Evolutionary conservation across 2,113 vertebrate genomes (phyloP).

Genomic region (Buteo buteo): DNA sequence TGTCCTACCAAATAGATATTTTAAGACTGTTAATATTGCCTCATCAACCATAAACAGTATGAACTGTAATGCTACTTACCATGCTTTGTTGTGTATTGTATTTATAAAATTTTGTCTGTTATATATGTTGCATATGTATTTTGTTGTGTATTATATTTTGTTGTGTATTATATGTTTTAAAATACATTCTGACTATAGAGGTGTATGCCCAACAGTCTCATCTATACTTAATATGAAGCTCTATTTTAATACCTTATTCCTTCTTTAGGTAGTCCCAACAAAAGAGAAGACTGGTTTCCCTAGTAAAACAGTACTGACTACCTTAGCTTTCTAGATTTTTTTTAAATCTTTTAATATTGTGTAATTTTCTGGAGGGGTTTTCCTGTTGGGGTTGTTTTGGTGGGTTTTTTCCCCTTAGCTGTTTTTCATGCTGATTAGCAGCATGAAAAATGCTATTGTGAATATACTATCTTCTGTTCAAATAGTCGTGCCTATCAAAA

Average conservation of each 20-base stretch:
- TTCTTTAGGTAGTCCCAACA: neutral
- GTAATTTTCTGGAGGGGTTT: neutral
- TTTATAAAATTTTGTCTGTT: neutral
- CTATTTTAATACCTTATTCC: neutral
- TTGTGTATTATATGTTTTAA: neutral
- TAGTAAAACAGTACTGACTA: neutral
- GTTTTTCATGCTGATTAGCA: neutral
- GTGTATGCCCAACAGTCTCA: neutral
- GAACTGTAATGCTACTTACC: conserved; percentile 2
- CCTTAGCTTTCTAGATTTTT: neutral
- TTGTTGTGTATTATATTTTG: neutral
- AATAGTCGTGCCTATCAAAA: neutral
- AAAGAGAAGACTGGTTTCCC: neutral
- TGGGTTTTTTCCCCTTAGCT: neutral
- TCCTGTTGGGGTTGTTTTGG: neutral
- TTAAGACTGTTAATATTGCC: neutral
- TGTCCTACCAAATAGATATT: conserved; percentile 3
- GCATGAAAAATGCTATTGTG: neutral
- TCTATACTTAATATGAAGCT: neutral
- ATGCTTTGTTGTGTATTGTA: neutral
- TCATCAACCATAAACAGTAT: neutral
- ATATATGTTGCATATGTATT: neutral
- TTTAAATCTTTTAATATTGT: neutral
- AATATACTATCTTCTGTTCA: neutral
- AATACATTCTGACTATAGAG: neutral